phyloP scores from a whole-genome alignment of 2,113 vertebrate genomes.

The Cnemophilus loriae region DNA sequence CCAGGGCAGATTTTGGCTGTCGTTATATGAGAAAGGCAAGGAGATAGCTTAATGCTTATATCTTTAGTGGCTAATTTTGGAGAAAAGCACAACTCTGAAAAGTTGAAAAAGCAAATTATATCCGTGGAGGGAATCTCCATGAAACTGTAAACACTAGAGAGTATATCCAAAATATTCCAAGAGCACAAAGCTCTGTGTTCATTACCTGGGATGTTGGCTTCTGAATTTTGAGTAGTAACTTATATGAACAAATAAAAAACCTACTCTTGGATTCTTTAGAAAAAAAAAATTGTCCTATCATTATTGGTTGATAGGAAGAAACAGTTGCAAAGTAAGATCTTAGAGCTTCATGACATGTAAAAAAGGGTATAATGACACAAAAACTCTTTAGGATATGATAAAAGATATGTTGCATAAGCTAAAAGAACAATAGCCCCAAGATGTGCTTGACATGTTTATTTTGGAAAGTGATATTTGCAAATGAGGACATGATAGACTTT shows the following conservation, averaged over 20 bases:
- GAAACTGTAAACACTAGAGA: not conserved
- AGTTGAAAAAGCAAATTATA: not conserved
- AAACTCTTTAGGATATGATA: not conserved
- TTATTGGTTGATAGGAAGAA: not conserved
- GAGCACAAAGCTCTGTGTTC: not conserved
- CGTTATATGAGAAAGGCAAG: not conserved
- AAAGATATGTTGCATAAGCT: not conserved
- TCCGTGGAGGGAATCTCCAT: not conserved
- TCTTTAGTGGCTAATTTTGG: not conserved
- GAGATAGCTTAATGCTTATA: not conserved
- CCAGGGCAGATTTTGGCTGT: not conserved
- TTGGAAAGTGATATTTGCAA: not conserved
- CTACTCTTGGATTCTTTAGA: not conserved
- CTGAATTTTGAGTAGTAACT: not conserved
- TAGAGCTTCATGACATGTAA: not conserved
- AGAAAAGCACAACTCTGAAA: not conserved
- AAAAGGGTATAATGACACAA: not conserved
- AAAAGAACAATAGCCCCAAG: not conserved
- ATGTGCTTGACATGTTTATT: not conserved
- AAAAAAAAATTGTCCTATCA: not conserved
- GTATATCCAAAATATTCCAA: not conserved
- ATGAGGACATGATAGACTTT: not conserved
- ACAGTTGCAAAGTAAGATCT: not conserved
- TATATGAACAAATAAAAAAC: not conserved
- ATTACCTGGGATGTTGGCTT: rapidly evolving